phyloP scores from a whole-genome alignment of 2,888 invertebrate species.

The Epinotia bilunana region DNA sequence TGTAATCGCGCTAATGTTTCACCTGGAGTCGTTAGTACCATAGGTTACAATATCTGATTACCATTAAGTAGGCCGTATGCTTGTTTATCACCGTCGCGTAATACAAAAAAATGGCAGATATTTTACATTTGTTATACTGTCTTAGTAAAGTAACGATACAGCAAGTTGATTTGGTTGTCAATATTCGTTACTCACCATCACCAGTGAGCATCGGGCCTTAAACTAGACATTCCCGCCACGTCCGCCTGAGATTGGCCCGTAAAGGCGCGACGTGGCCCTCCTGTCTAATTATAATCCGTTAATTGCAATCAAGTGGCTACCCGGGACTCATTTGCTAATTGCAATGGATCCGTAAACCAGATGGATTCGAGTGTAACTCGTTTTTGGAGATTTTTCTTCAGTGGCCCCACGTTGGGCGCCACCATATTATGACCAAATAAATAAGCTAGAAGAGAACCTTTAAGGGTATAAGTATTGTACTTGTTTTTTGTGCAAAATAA shows the following conservation, averaged over 20 bases:
- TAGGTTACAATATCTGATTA: too few species aligned
- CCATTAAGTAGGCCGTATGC: too few species aligned
- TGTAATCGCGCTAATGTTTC: too few species aligned
- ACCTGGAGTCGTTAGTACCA: too few species aligned
- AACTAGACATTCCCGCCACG: constrained; percentile 60
- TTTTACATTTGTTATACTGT: too few species aligned
- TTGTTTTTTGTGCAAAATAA: too few species aligned
- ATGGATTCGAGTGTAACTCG: constrained; percentile 6
- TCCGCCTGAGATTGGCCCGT: constrained; percentile 60
- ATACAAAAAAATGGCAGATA: too few species aligned
- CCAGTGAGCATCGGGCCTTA: constrained; percentile 10
- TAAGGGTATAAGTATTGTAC: too few species aligned
- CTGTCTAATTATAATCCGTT: constrained; percentile 71
- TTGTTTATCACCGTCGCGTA: too few species aligned
- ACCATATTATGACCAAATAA: too few species aligned
- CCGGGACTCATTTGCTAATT: constrained; percentile 40
- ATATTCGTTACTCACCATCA: not conserved
- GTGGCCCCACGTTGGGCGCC: constrained; percentile 9
- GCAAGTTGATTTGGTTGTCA: not conserved
- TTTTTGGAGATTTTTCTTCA: constrained; percentile 18
- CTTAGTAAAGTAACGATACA: not conserved
- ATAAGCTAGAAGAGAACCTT: too few species aligned
- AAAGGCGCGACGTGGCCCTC: constrained; percentile 65
- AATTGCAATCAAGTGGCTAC: constrained; percentile 61
- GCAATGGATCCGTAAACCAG: constrained; percentile 26